Percentiles rank a stretch among this genome's conserved stretches.
These are phyloP conservation scores for cat (Felis catus) DNA, from an alignment of 2,113 vertebrate species.

Conservation along the genomic window F.catus_Fca126_mat1.0 CM031416.1:31952501-31953000, in stretches of 20 bases:
- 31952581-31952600: neutral
- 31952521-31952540: neutral
- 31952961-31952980: neutral
- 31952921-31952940: neutral
- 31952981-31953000: neutral
- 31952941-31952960: neutral
- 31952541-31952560: neutral
- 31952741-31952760: neutral
- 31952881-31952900: neutral
- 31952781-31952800: neutral
- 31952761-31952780: neutral
- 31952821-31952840: neutral
- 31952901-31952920: neutral
- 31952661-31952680: neutral
- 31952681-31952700: neutral
- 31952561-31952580: neutral
- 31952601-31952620: neutral
- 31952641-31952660: neutral
- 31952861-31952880: neutral
- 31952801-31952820: neutral
- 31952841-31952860: neutral
- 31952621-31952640: neutral
- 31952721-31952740: neutral
- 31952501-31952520: neutral
- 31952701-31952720: no score